phyloP scores from a whole-genome alignment of 2,888 invertebrate species.

The Melanargia galathea region DNA sequence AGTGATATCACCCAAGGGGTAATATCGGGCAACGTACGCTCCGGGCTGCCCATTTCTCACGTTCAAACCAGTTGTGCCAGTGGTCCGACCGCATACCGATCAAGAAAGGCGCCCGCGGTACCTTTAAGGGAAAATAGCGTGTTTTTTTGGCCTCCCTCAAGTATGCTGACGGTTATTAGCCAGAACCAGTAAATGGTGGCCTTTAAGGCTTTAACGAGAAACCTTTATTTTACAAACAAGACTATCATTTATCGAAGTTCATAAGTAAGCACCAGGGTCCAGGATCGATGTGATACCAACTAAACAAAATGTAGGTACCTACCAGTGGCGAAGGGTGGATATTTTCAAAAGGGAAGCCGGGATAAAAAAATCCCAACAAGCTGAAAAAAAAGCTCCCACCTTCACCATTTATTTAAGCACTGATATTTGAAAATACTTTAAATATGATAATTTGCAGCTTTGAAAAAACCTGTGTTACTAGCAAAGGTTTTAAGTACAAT shows the following conservation, averaged over 20 bases:
- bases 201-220: conserved; percentile 48
- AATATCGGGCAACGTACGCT: conserved; percentile 61
- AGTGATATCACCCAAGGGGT: too few relatives aligned
- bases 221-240: conserved; percentile 24
- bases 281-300: background rate
- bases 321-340: too few relatives aligned
- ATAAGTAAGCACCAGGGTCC: background rate
- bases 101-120: conserved; percentile 73
- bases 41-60: conserved; percentile 72
- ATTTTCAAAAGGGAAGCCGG: too few relatives aligned
- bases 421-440: too few relatives aligned
- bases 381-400: too few relatives aligned
- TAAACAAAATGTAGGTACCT: background rate
- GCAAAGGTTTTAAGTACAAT: too few relatives aligned
- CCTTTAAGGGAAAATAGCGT: conserved; percentile 70
- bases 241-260: conserved; percentile 2
- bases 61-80: conserved; percentile 67
- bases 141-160: conserved; percentile 62
- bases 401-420: too few relatives aligned
- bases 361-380: too few relatives aligned
- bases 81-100: conserved; percentile 70
- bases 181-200: conserved; percentile 54
- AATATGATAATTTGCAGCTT: too few relatives aligned
- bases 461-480: too few relatives aligned
- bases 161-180: conserved; percentile 59